phyloP scores from a whole-genome alignment of 2,797 vertebrate species.

The Malacoctenus gilli region DNA sequence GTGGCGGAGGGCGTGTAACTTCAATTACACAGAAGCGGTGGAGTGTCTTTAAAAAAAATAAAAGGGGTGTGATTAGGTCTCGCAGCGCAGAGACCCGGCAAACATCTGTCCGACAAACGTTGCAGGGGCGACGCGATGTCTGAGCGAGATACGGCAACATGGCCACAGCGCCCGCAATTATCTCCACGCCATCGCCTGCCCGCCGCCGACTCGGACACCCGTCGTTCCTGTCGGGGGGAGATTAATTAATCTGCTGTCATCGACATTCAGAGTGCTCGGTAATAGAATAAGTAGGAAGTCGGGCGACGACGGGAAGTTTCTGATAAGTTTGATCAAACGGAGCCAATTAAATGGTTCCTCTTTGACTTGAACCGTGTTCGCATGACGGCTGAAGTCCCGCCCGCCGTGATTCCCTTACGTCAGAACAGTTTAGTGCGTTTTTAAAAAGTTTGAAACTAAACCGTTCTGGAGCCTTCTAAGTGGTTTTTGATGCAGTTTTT shows the following conservation, averaged over 20 bases:
- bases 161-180: slow-evolving; percentile 10
- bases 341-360: no score
- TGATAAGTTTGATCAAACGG: not conserved
- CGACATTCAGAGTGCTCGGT: slow-evolving; percentile 9
- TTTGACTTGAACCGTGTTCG: no score
- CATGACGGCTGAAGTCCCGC: no score
- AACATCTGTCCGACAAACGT: slow-evolving; percentile 64
- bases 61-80: slow-evolving; percentile 48
- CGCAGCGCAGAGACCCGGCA: slow-evolving; percentile 22
- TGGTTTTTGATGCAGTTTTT: no score
- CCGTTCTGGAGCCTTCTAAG: no score
- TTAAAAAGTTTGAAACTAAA: no score
- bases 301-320: not conserved
- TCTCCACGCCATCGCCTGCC: slow-evolving; percentile 25
- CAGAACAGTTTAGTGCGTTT: no score
- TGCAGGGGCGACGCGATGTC: slow-evolving; percentile 32
- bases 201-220: slow-evolving; percentile 20
- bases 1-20: no score
- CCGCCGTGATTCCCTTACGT: no score
- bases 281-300: slow-evolving; percentile 5
- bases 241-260: slow-evolving; percentile 51
- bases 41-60: no score
- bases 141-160: slow-evolving; percentile 26
- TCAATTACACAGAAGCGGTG: no score
- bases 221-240: slow-evolving; percentile 16